Conservation (phyloP, 1,140 invertebrate genomes). For the Gonatopus flavifemur region DNA sequence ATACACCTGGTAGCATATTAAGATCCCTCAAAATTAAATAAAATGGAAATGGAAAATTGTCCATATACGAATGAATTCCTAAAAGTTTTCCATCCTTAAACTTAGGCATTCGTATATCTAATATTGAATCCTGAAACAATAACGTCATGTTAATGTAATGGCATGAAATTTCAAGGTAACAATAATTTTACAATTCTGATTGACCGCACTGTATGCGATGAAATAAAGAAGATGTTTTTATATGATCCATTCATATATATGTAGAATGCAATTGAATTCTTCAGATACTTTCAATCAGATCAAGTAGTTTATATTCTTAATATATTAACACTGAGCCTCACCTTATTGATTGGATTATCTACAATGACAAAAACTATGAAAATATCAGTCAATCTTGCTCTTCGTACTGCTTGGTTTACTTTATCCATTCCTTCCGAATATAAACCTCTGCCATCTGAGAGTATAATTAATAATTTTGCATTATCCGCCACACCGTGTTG, state of each 20-base stretch:
- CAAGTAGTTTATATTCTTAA: too few relatives aligned
- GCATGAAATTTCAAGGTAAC: too few relatives aligned
- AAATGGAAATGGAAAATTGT: conserved; percentile 97
- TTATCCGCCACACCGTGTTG: conserved; percentile 61
- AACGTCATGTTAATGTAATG: too few relatives aligned
- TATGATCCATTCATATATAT: not conserved
- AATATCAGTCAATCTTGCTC: conserved; percentile 77
- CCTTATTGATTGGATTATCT: conserved; percentile 90
- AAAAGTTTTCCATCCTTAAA: conserved; percentile 66
- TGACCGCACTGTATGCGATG: too few relatives aligned
- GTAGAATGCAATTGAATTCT: not conserved
- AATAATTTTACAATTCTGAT: too few relatives aligned
- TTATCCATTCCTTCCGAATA: conserved; percentile 83
- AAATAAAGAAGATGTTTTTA: conserved; percentile 9
- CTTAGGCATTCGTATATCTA: conserved; percentile 82
- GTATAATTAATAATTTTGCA: conserved; percentile 87
- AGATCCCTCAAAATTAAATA: conserved; percentile 93
- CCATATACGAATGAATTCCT: conserved; percentile 80
- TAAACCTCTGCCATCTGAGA: conserved; percentile 93
- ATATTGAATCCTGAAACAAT: conserved; percentile 78
- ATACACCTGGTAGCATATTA: conserved; percentile 79
- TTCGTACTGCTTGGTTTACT: conserved; percentile 77
- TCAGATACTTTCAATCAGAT: too few relatives aligned
- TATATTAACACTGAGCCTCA: too few relatives aligned
- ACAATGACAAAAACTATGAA: conserved; percentile 95